Evolutionary conservation across 1,140 invertebrate genomes (phyloP).

Genomic region (Hermatobates lingyangjiaoensis): DNA sequence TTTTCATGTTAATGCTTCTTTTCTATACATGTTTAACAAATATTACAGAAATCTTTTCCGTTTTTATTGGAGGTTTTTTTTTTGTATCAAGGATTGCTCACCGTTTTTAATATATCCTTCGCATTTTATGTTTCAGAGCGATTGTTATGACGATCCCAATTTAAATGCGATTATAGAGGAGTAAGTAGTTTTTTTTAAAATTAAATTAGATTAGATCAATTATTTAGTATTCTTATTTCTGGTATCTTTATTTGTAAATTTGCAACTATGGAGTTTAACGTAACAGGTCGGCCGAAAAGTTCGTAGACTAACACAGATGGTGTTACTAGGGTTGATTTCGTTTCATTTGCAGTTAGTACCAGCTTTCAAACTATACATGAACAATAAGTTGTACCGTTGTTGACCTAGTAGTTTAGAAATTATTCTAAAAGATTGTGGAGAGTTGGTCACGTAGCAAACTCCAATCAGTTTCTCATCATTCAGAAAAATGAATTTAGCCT

Average conservation of each 20-base stretch:
- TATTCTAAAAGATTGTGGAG: no score
- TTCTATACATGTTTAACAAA: not conserved
- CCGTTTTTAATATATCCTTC: not conserved
- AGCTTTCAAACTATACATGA: no score
- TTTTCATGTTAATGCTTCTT: not conserved
- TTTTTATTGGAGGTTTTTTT: not conserved
- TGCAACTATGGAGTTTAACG: not conserved
- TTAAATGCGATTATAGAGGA: conserved; percentile 57
- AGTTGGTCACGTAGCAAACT: no score
- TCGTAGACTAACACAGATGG: not conserved
- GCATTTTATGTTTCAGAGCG: conserved; percentile 34
- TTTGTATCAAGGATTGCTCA: not conserved
- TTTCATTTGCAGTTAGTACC: not conserved
- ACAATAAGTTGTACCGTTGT: no score
- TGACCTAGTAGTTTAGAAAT: no score
- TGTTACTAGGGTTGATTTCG: not conserved
- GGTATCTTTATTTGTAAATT: not conserved
- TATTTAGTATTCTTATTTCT: not conserved
- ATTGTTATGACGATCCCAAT: conserved; percentile 54
- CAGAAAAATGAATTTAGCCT: no score
- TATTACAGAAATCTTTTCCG: not conserved
- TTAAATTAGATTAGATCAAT: not conserved
- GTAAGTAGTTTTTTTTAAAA: conserved; percentile 13
- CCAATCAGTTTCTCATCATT: no score
- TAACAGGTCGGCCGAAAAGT: not conserved